phyloP scores from a whole-genome alignment of 2,113 vertebrate species.

The Gobiocypris rarus region DNA sequence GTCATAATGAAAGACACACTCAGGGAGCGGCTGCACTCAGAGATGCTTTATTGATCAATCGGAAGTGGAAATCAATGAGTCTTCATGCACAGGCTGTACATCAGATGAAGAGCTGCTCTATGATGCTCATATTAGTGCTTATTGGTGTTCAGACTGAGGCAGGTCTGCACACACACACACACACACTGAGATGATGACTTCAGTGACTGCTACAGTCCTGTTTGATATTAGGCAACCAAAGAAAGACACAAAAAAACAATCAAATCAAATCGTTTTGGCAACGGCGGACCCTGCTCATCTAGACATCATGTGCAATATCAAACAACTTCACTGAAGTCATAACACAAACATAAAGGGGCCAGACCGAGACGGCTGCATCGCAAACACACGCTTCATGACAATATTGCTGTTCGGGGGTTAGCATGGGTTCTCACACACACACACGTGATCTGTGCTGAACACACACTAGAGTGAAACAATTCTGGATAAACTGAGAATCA shows the following conservation, averaged over 20 bases:
- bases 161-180: neutral
- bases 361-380: slow-evolving; percentile 61
- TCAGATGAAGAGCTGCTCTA: no score
- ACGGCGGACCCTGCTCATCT: slow-evolving; percentile 19
- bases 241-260: neutral
- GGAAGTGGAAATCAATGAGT: neutral
- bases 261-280: neutral
- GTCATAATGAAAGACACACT: neutral
- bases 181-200: neutral
- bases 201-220: neutral
- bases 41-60: slow-evolving; percentile 75
- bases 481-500: no score
- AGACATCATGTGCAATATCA: neutral
- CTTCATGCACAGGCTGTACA: slow-evolving; percentile 44
- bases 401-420: neutral
- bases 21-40: slow-evolving; percentile 47
- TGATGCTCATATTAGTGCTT: neutral
- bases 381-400: slow-evolving; percentile 45
- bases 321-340: slow-evolving; percentile 77
- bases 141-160: neutral
- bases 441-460: neutral
- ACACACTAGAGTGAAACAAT: no score
- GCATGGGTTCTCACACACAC: neutral
- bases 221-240: neutral
- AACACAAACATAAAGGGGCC: slow-evolving; percentile 58